These are phyloP conservation scores for Onthophagus sagittarius DNA, from an alignment of 2,888 invertebrate species.

Conservation along the genomic window DNA sequence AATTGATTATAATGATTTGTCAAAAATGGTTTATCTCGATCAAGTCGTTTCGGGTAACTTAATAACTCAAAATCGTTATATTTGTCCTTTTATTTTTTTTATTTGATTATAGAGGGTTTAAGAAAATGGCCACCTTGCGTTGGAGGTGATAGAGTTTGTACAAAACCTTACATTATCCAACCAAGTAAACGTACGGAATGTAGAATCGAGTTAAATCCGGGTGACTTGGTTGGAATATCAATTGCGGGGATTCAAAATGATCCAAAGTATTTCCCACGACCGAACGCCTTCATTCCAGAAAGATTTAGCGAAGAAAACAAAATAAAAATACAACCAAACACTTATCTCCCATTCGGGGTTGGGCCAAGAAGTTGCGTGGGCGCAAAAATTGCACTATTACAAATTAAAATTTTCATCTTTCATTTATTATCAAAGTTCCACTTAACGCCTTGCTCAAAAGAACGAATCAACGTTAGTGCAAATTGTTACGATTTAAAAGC, in stretches of 20 bases:
- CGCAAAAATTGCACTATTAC: neutral
- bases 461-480: neutral
- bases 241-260: constrained; percentile 36
- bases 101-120: constrained; percentile 30
- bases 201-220: constrained; percentile 23
- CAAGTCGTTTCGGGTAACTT: constrained; percentile 28
- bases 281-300: constrained; percentile 39
- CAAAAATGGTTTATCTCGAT: constrained; percentile 35
- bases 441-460: neutral
- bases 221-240: constrained; percentile 31
- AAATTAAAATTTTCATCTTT: neutral
- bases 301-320: constrained; percentile 54
- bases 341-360: constrained; percentile 42
- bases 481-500: neutral
- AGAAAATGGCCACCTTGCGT: constrained; percentile 35
- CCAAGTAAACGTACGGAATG: constrained; percentile 25
- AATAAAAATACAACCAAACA: constrained; percentile 47
- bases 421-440: neutral
- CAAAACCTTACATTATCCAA: constrained; percentile 31
- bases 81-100: too few relatives aligned
- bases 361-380: constrained; percentile 64
- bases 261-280: constrained; percentile 35
- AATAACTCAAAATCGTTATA: too few relatives aligned
- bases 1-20: constrained; percentile 28
- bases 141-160: constrained; percentile 31